Evolutionary conservation across 1,140 invertebrate genomes (phyloP).

Genomic region (Sitobion miscanthi): DNA sequence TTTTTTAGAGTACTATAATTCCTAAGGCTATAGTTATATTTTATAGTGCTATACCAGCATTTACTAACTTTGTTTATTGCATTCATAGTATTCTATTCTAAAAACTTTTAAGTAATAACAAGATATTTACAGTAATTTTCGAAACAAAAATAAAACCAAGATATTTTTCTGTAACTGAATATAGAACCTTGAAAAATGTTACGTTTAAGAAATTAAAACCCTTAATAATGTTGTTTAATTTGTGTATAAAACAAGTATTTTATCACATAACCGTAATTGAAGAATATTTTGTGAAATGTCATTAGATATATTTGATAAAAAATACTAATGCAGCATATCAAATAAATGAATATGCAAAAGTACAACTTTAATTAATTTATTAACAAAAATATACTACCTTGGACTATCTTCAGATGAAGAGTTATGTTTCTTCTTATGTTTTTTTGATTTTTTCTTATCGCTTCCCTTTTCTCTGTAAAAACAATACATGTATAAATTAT

Average conservation of each 20-base stretch:
- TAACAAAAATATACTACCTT: conserved; percentile 47
- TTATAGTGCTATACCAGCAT: not conserved
- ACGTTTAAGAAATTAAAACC: not conserved
- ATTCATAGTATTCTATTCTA: not conserved
- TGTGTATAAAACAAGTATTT: not conserved
- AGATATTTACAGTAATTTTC: not conserved
- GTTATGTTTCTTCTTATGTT: conserved; percentile 58
- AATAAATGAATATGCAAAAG: not conserved
- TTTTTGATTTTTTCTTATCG: conserved; percentile 58
- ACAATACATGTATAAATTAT: conserved; percentile 40
- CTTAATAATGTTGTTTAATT: not conserved
- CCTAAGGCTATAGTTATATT: not conserved
- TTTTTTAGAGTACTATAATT: not conserved
- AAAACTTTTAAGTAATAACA: not conserved
- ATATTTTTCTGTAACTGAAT: not conserved
- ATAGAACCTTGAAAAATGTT: not conserved
- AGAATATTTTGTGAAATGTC: too few species aligned
- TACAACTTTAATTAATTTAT: not conserved
- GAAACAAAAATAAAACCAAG: not conserved
- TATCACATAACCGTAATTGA: too few species aligned
- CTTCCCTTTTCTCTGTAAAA: conserved; percentile 59
- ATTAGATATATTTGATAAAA: not conserved
- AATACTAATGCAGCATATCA: not conserved
- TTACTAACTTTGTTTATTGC: not conserved
- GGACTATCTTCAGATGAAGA: conserved; percentile 42